Evolutionary conservation across 2,888 invertebrate genomes (phyloP), one percentile per base, ranked within the genome.

Genomic region (Volucella bombylans): DNA sequence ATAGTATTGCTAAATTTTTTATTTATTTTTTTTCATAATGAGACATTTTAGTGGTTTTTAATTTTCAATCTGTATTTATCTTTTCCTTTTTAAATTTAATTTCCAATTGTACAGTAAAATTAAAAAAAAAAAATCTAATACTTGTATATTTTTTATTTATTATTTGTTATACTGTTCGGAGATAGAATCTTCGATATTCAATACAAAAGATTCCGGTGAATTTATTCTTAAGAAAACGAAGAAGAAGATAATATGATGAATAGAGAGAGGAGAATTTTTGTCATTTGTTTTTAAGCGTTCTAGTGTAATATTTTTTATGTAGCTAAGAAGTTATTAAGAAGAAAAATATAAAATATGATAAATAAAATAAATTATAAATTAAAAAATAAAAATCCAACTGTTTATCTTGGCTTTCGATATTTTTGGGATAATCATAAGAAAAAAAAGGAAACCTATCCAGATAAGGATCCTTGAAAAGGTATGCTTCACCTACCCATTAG

Each of bases 311-410:
- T 85, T 85, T 85, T 85, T 76, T 77, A 85, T 85, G 71, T 81
- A 85, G 81, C 64, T 81, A 77, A 81, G 85, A 72, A 77, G 81
- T 81, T 57, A 71, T 80, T 85, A 77, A 77, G 72, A 80, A 72
- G 57, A 59, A 85, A 71, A 65, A 78, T 78, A 85, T 80, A 72
- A 80, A 68, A 81, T 81, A 81, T 68, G 71, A 76, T 85, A 85
- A 83, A 85, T 85, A 76, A 85, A 85, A 76, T 85, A 85, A 85
- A 85, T 85, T 81, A 85, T 81, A 81, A 85, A 85, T 77, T 76
- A 62, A 82, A 72, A 18, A 43, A 41, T 12, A n/a, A 41, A 8
- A 64, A 9, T 41, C 1, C 0, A 43, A 43, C 49, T 39, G 23
- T 50, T 31, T 43, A 39, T 50, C 1, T 38, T 18, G 11, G 1